Percentiles rank a stretch among this genome's conserved stretches.
These are phyloP conservation scores for Anniella stebbinsi DNA, from an alignment of 2,797 vertebrate genomes.

Conservation along the genomic window DNA sequence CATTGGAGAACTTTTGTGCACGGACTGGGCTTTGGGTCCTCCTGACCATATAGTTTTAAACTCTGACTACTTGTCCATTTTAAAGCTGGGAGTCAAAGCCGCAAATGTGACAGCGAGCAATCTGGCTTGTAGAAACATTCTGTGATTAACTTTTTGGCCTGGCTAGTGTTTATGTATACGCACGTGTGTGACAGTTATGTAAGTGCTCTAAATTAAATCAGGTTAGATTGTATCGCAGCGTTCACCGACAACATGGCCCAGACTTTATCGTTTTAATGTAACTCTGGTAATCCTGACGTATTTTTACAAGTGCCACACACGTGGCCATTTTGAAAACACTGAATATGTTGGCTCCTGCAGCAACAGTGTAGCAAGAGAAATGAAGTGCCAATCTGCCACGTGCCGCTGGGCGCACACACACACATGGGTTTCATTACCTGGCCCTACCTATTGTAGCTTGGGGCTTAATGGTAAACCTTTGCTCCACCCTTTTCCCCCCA, in stretches of 20 bases:
- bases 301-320: constrained; percentile 75
- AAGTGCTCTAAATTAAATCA: constrained; percentile 84
- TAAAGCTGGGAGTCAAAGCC: not conserved
- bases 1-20: not conserved
- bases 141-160: constrained; percentile 72
- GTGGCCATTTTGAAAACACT: constrained; percentile 58
- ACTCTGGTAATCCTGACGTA: constrained; percentile 72
- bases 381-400: constrained; percentile 65
- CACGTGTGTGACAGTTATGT: constrained; percentile 77
- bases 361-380: constrained; percentile 43
- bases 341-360: constrained; percentile 61
- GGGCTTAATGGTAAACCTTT: constrained; percentile 75
- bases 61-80: not conserved
- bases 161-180: constrained; percentile 58
- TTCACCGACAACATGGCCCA: constrained; percentile 82
- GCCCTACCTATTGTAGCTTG: constrained; percentile 46
- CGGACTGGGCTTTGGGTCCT: not conserved
- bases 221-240: constrained; percentile 88
- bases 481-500: constrained; percentile 69
- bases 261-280: constrained; percentile 80
- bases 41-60: not conserved
- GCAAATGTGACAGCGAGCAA: constrained; percentile 3
- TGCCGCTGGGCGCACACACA: constrained; percentile 52
- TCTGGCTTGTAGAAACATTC: constrained; percentile 53
- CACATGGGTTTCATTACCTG: constrained; percentile 38